These are phyloP conservation scores for Lampris incognitus DNA, from an alignment of 2,113 vertebrate genomes.

Conservation along the genomic window DNA sequence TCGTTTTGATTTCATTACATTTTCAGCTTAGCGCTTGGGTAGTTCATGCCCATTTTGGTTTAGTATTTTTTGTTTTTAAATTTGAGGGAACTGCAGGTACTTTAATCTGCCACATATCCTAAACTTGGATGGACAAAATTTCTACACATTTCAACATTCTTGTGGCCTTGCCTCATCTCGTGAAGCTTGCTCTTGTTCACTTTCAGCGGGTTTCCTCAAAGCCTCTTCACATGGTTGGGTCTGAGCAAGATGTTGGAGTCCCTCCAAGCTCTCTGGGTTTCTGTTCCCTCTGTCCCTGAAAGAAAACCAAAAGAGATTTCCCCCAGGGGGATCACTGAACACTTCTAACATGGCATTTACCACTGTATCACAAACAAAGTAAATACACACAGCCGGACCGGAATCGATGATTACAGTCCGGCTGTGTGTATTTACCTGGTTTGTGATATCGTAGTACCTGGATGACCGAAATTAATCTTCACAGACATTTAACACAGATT, in stretches of 20 bases:
- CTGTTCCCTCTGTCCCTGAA: too few relatives aligned
- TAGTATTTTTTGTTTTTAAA: not conserved
- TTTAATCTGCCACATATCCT: slow-evolving; percentile 9
- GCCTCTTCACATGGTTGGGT: slow-evolving; percentile 11
- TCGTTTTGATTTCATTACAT: not conserved
- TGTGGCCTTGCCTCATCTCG: slow-evolving; percentile 24
- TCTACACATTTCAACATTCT: slow-evolving; percentile 39
- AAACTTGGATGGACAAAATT: slow-evolving; percentile 31
- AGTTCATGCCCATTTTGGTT: not conserved
- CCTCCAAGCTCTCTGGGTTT: too few relatives aligned
- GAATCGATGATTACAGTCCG: too few relatives aligned
- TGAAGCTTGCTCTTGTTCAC: not conserved
- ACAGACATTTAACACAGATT: too few relatives aligned
- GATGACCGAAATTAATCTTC: too few relatives aligned
- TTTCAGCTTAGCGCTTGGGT: not conserved
- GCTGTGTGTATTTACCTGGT: too few relatives aligned
- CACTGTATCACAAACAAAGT: too few relatives aligned
- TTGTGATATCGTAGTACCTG: too few relatives aligned
- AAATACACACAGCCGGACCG: too few relatives aligned
- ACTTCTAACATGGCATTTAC: too few relatives aligned
- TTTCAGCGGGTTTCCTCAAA: not conserved
- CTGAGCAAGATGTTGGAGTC: not conserved
- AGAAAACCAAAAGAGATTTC: too few relatives aligned
- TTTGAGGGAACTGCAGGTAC: not conserved
- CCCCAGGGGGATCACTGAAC: too few relatives aligned